Evolutionary conservation across 2,888 invertebrate genomes (phyloP), one percentile per base, ranked within the genome.

Genomic region (Colletes collaris): DNA sequence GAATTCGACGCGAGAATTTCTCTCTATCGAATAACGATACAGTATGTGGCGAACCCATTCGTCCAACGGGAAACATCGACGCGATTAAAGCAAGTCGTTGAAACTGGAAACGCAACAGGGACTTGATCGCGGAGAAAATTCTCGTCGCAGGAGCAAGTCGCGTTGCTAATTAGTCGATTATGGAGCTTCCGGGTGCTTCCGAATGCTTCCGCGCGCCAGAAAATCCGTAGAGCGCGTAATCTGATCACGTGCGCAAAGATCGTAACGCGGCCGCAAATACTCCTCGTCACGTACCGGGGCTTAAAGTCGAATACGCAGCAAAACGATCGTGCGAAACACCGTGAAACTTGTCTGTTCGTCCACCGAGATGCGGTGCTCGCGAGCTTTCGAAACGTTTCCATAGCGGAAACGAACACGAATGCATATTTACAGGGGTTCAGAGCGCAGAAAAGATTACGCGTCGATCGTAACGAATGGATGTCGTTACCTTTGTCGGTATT

Each of bases 201-300:
- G 67, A 53, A 58, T 58, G 69, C 64, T 74, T 69, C 49, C 66
- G 66, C 69, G 68, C 52, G 56, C 35, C 55, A 64, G 37, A 80
- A 87, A 87, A 68, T 77, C 73, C 64, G 66, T 74, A 63, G 53
- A 74, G 79, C 85, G 82, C 83, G 88, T 90, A 91, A 91, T 91
- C 90, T 89, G 90, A 91, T 91, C 91, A 90, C 90, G 90, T 89
- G 83, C 87, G 81, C 76, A 27, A 85, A 82, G 87, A 46, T 84
- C 83, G 88, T 87, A 89, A 90, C 91, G 86, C 90, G 86, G 83
- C 85, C 77, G 90, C 91, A 91, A 91, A 91, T 89, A 90, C 87
- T 86, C 87, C 84, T 84, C 86, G 89, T 91, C 91, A 90, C 91
- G 91, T 91, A 90, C 83, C 76, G 76, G 72, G 84, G 91, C 90